These are phyloP conservation scores for Belgica antarctica DNA, from an alignment of 2,888 invertebrate species.

Conservation along the genomic window DNA sequence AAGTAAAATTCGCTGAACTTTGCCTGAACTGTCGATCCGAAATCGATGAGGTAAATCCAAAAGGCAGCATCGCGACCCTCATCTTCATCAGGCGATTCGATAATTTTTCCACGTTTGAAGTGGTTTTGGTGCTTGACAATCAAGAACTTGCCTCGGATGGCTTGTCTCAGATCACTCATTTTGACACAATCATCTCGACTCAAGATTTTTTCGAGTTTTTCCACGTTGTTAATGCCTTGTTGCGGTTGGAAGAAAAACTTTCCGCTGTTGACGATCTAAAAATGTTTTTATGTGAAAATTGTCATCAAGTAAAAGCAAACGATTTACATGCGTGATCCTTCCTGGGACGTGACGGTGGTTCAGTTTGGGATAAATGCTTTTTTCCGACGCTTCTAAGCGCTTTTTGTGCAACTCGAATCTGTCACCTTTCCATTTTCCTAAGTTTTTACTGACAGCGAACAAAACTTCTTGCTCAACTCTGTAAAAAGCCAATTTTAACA, in stretches of 20 bases:
- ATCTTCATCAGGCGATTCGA: background rate
- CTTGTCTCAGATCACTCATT: background rate
- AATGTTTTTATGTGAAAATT: constrained; percentile 53
- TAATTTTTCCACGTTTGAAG: background rate
- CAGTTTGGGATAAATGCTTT: constrained; percentile 63
- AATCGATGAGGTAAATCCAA: constrained; percentile 5
- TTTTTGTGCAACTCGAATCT: constrained; percentile 49
- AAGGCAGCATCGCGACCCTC: background rate
- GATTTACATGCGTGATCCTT: constrained; percentile 56
- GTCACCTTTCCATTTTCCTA: constrained; percentile 50
- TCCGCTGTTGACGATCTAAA: constrained; percentile 51
- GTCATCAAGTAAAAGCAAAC: background rate
- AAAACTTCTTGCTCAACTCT: no score
- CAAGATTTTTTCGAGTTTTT: background rate
- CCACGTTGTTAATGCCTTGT: constrained; percentile 41
- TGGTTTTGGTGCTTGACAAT: background rate
- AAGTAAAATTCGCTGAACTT: background rate
- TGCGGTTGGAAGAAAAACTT: constrained; percentile 54
- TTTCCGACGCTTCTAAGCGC: constrained; percentile 52
- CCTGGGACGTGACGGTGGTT: constrained; percentile 49
- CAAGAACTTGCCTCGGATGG: background rate
- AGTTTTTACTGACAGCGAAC: no score
- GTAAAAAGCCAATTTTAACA: no score
- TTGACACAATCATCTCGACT: background rate
- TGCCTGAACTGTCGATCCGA: background rate